Evolutionary conservation across 2,113 vertebrate genomes (phyloP), one percentile per base, ranked within the genome.

Genomic region (Columba livia): DNA sequence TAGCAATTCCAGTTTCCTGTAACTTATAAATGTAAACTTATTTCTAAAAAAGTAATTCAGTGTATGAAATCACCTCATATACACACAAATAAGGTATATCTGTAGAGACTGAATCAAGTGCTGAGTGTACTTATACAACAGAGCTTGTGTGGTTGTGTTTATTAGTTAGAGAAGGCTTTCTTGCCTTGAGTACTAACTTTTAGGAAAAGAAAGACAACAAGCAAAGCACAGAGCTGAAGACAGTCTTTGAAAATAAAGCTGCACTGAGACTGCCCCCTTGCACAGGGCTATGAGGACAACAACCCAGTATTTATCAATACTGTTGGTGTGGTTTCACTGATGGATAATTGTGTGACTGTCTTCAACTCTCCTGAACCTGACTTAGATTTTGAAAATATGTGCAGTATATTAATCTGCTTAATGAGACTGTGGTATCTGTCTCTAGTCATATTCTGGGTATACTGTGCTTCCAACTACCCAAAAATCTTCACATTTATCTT

Each of bases 251-350:
- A 9, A 51, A 13, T 18, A 18, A 67, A 34, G 17, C 5, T 83
- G 61, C 13, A 23, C 47, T 15, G 24, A 75, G 51, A 32, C 34
- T 5, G 2, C 4, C 51, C 21, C 21, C 6, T 57, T 34, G 64
- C 48, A 24, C 2, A 2, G 50, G 9, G n/a, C 6, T 4, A 25
- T 40, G 20, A 50, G 21, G 18, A 65, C 17, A 54, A 16, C 10
- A 10, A 17, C 25, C 17, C 0, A 0, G 1, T 5, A 32, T 29
- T 54, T 44, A 23, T 51, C 56, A 29, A 2, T 26, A 20, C 13
- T 15, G 9, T 28, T 42, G 12, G 31, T 28, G 34, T 51, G 26
- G 36, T 56, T 69, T 69, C 62, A 44, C 40, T 51, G 14, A 5
- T 40, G 19, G 36, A 47, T 54, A 65, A 28, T 17, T 65, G 25